A percentile compares a stretch with the other conserved stretches of the same genome.
phyloP scores from a whole-genome alignment of 2,797 vertebrate genomes.

The Lates japonicus region DNA sequence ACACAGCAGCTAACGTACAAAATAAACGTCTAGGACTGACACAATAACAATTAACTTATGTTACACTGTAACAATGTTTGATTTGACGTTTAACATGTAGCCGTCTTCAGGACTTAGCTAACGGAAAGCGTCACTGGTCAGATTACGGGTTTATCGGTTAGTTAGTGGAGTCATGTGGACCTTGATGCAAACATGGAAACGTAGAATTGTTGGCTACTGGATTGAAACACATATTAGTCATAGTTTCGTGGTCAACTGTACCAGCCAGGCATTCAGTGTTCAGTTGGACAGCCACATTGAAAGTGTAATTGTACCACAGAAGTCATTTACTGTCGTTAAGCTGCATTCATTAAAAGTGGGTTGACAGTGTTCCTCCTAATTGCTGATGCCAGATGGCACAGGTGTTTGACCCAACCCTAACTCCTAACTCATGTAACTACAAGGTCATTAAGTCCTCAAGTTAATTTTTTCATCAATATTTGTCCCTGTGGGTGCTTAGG shows the following conservation, averaged over 20 bases:
- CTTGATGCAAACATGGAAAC: neutral
- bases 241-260: neutral
- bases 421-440: neutral
- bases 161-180: no score
- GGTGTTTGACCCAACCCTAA: no score
- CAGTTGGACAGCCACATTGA: neutral
- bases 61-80: neutral
- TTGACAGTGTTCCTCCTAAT: neutral
- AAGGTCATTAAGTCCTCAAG: neutral
- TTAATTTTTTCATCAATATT: no score
- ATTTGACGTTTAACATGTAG: neutral
- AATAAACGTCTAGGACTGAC: neutral
- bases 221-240: neutral
- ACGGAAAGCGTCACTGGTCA: neutral
- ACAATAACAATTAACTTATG: neutral
- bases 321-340: no score
- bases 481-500: neutral
- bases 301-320: neutral
- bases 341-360: neutral
- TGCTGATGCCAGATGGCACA: neutral
- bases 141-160: neutral
- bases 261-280: neutral
- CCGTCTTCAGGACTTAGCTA: rapidly evolving
- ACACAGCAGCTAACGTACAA: conserved; percentile 41
- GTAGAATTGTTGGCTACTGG: neutral